Conservation (phyloP, 2,797 vertebrate species). For the Sebastes minor region DNA sequence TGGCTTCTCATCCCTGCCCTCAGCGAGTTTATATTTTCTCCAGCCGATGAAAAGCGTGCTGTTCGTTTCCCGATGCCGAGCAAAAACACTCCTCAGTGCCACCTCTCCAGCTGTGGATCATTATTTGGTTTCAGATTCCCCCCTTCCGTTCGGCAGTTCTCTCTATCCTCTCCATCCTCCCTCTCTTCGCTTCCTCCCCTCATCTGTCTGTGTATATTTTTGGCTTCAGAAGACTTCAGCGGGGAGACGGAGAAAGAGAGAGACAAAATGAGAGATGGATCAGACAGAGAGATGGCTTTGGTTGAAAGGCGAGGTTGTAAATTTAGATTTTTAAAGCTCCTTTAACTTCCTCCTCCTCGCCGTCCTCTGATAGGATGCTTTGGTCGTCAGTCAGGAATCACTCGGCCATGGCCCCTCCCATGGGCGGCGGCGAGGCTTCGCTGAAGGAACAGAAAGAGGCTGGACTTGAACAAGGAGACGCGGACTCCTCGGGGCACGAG, state of each 20-base stretch:
- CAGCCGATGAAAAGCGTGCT: conserved; percentile 52
- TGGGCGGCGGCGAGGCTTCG: conserved; percentile 82
- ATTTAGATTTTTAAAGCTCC: conserved; percentile 76
- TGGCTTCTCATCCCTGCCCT: conserved; percentile 71
- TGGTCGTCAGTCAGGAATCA: conserved; percentile 70
- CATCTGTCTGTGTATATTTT: conserved; percentile 78
- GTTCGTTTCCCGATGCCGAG: conserved; percentile 43
- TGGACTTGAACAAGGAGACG: conserved; percentile 84
- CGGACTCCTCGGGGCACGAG: conserved; percentile 80
- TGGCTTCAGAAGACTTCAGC: conserved; percentile 78
- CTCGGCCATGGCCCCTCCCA: conserved; percentile 86
- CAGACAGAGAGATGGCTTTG: conserved; percentile 84
- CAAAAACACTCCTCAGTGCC: conserved; percentile 52
- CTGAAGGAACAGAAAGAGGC: conserved; percentile 86
- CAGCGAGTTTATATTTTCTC: conserved; percentile 26
- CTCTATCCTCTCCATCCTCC: conserved; percentile 71
- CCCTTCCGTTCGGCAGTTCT: conserved; percentile 65
- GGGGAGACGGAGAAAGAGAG: conserved; percentile 49
- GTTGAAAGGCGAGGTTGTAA: conserved; percentile 83
- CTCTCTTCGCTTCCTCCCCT: conserved; percentile 57
- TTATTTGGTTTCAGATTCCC: conserved; percentile 81
- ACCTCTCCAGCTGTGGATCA: conserved; percentile 70
- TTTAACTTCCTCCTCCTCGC: conserved; percentile 60
- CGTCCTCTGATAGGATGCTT: conserved; percentile 55
- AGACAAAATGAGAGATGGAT: conserved; percentile 63